Percentiles rank a stretch among this genome's conserved stretches.
Conservation (phyloP, 2,113 vertebrate species). For the Psettodes erumei region DNA sequence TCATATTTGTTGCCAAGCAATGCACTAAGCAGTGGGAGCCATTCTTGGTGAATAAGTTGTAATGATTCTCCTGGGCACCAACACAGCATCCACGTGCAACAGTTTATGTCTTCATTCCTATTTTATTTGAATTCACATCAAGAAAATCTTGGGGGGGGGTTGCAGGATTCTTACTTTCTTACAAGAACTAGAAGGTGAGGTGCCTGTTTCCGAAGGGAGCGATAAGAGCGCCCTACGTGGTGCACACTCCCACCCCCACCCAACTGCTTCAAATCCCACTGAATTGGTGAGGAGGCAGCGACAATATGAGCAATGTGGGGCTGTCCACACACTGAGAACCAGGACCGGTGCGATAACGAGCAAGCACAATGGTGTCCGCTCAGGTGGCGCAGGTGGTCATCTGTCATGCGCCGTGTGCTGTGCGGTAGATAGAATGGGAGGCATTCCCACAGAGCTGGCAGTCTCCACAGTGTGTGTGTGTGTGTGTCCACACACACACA, state of each 20-base stretch:
- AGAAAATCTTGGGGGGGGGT: not conserved
- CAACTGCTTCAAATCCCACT: not conserved
- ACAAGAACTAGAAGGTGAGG: conserved; percentile 36
- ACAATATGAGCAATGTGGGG: conserved; percentile 67
- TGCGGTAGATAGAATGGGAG: conserved; percentile 48
- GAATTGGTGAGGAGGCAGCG: conserved; percentile 31
- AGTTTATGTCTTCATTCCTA: not conserved
- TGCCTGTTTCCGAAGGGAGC: conserved; percentile 59
- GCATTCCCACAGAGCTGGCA: conserved; percentile 55
- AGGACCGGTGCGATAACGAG: conserved; percentile 70
- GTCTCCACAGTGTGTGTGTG: conserved; percentile 11
- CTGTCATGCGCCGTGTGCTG: conserved; percentile 60
- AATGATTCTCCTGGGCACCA: conserved; percentile 5
- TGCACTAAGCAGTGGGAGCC: conserved; percentile 4
- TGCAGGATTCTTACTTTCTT: not conserved
- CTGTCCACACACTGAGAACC: conserved; percentile 55
- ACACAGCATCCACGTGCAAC: not conserved
- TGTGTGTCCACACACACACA: not conserved
- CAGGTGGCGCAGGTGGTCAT: conserved; percentile 74
- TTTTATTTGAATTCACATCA: conserved; percentile 14
- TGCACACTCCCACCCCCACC: not conserved
- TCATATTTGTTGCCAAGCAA: conserved; percentile 34
- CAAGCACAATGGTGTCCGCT: conserved; percentile 67
- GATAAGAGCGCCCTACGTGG: conserved; percentile 56
- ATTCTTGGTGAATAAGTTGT: conserved; percentile 12